These are phyloP conservation scores for Melitaea athalia DNA, from an alignment of 2,888 invertebrate genomes.

Conservation along the genomic window DNA sequence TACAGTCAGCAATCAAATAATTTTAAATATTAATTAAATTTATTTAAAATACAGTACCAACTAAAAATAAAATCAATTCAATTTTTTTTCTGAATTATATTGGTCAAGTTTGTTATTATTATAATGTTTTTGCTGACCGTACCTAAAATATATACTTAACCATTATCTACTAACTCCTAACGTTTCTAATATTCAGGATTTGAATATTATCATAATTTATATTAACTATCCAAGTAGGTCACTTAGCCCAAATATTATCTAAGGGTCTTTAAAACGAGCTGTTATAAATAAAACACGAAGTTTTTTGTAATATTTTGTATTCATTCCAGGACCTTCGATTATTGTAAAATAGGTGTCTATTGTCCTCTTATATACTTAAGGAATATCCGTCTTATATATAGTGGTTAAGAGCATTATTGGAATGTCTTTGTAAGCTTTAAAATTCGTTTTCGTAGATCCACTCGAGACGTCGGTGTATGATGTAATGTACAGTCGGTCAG, in stretches of 20 bases:
- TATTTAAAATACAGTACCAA: background rate
- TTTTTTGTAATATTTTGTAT: constrained; percentile 78
- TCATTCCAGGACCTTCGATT: constrained; percentile 58
- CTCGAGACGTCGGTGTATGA: constrained; percentile 20
- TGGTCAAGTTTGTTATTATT: background rate
- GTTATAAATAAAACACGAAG: constrained; percentile 38
- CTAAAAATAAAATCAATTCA: background rate
- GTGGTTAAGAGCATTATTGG: constrained; percentile 61
- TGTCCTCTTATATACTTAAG: constrained; percentile 71
- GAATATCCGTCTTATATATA: constrained; percentile 77
- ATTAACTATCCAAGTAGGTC: constrained; percentile 48
- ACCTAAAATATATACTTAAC: constrained; percentile 20
- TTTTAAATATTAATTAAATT: background rate
- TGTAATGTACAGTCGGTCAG: constrained; percentile 16
- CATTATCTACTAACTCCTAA: constrained; percentile 38
- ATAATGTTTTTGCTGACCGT: constrained; percentile 18
- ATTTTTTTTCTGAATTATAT: background rate
- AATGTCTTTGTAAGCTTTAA: constrained; percentile 47
- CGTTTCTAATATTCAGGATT: constrained; percentile 59
- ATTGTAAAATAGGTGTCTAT: constrained; percentile 74
- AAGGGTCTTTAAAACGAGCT: constrained; percentile 25
- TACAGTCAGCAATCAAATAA: constrained; percentile 25
- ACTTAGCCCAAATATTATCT: constrained; percentile 31
- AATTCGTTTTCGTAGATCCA: constrained; percentile 37
- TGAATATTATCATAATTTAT: constrained; percentile 62